These are phyloP conservation scores for Rutpela maculata DNA, from an alignment of 2,888 invertebrate genomes.

Conservation along the genomic window DNA sequence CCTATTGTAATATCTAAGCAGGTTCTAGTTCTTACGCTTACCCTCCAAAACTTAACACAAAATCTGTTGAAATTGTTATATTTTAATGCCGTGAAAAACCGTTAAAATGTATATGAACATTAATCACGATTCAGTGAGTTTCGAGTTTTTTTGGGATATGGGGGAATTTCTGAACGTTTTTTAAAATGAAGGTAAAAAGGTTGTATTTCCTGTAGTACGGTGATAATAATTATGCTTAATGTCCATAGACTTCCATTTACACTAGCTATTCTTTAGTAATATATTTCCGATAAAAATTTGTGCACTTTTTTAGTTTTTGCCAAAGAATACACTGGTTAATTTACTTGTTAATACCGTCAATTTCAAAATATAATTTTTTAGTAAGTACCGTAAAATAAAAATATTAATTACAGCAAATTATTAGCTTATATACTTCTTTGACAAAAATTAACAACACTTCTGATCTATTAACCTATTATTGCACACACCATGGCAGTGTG, in stretches of 20 bases:
- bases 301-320: no score
- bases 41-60: slow-evolving; percentile 55
- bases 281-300: no score
- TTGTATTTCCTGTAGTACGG: slow-evolving; percentile 2
- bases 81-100: slow-evolving; percentile 55
- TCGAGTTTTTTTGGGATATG: slow-evolving; percentile 54
- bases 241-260: neutral
- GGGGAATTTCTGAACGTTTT: slow-evolving; percentile 39
- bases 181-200: neutral
- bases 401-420: no score
- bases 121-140: slow-evolving; percentile 55
- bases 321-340: no score
- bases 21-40: slow-evolving; percentile 56
- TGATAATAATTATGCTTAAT: neutral
- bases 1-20: slow-evolving; percentile 57
- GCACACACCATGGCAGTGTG: no score
- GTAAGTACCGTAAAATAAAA: no score
- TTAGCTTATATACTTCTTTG: no score
- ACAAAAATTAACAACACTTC: no score
- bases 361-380: no score
- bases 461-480: no score
- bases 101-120: slow-evolving; percentile 60
- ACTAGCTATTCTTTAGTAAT: no score
- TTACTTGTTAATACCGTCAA: no score
- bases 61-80: slow-evolving; percentile 56